Percentiles rank a stretch among this genome's conserved stretches.
Evolutionary conservation across 2,888 invertebrate species (phyloP).

Genomic region (Drosophila kanekoi): DNA sequence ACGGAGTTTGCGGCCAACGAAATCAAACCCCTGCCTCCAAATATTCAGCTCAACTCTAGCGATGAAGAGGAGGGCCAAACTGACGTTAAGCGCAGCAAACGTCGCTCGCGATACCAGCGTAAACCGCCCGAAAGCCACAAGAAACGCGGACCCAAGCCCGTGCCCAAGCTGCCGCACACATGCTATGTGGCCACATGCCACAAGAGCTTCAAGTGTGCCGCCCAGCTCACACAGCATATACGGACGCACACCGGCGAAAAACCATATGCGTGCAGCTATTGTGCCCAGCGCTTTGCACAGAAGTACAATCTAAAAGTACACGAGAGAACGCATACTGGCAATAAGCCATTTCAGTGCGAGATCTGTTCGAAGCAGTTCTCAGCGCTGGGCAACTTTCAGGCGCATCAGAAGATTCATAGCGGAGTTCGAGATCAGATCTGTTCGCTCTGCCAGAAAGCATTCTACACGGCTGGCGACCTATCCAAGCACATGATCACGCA

Average conservation of each 20-base stretch:
- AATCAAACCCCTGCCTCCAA: constrained; percentile 45
- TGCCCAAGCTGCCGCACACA: constrained; percentile 86
- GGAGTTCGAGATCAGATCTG: constrained; percentile 88
- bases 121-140: constrained; percentile 87
- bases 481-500: constrained; percentile 88
- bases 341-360: constrained; percentile 88
- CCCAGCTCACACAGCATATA: constrained; percentile 88
- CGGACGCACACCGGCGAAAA: constrained; percentile 88
- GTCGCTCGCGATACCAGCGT: constrained; percentile 86
- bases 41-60: constrained; percentile 49
- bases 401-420: constrained; percentile 88
- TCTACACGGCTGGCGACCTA: constrained; percentile 87
- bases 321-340: constrained; percentile 87
- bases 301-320: constrained; percentile 88
- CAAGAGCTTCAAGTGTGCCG: constrained; percentile 88
- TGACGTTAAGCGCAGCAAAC: constrained; percentile 73
- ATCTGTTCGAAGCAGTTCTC: constrained; percentile 88
- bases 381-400: constrained; percentile 88
- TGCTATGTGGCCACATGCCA: constrained; percentile 86
- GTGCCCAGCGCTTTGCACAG: constrained; percentile 87
- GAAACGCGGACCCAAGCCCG: constrained; percentile 88
- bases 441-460: constrained; percentile 87
- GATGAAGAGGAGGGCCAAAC: constrained; percentile 73
- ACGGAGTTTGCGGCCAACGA: constrained; percentile 84
- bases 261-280: constrained; percentile 87